phyloP scores from a whole-genome alignment of 2,888 invertebrate species.

The Drepana falcataria region DNA sequence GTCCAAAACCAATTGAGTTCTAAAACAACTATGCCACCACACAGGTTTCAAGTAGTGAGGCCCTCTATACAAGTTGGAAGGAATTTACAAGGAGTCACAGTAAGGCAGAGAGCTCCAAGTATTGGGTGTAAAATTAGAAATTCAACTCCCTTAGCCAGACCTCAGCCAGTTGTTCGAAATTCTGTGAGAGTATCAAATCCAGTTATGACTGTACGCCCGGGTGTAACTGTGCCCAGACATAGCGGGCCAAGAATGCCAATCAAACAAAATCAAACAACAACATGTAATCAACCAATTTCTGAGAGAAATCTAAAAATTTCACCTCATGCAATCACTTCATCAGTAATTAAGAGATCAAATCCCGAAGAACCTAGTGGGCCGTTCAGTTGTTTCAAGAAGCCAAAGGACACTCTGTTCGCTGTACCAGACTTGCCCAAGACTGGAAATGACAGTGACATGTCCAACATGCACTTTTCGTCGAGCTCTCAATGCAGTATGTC shows the following conservation, averaged over 20 bases:
- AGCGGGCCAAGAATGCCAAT: slow-evolving; percentile 37
- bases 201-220: slow-evolving; percentile 39
- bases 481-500: slow-evolving; percentile 46
- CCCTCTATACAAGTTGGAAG: slow-evolving; percentile 29
- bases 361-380: slow-evolving; percentile 41
- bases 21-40: slow-evolving; percentile 26
- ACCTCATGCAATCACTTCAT: slow-evolving; percentile 35
- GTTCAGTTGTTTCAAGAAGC: slow-evolving; percentile 65
- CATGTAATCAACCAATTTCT: slow-evolving; percentile 4
- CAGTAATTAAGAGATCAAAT: slow-evolving; percentile 35
- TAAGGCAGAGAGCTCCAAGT: slow-evolving; percentile 42
- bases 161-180: slow-evolving; percentile 13
- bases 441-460: slow-evolving; percentile 25
- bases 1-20: slow-evolving; percentile 39
- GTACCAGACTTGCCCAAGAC: slow-evolving; percentile 36
- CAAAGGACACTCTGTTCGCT: slow-evolving; percentile 56
- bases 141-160: slow-evolving; percentile 18
- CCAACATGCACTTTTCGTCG: slow-evolving; percentile 37
- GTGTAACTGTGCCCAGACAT: slow-evolving; percentile 29
- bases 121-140: slow-evolving; percentile 38
- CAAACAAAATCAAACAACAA: slow-evolving; percentile 29
- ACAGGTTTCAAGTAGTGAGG: slow-evolving; percentile 38
- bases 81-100: slow-evolving; percentile 43
- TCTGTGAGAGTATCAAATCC: slow-evolving; percentile 36
- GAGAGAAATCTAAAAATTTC: slow-evolving; percentile 40